phyloP scores from a whole-genome alignment of 2,888 invertebrate genomes.

The Perizoma flavofasciatum region DNA sequence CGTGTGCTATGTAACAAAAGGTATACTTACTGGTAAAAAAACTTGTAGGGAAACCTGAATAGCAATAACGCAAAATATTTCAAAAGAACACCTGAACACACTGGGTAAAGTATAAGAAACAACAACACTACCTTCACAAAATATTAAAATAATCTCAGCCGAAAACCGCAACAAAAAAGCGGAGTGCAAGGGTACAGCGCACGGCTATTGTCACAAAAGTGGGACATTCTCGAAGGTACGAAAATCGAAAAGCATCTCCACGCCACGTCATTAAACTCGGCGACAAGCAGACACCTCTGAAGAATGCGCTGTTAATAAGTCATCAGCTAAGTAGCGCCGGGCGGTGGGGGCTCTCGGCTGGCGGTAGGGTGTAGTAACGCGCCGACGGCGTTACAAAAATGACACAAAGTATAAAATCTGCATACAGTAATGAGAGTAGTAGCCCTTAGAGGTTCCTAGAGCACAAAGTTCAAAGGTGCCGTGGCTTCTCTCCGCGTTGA shows the following conservation, averaged over 20 bases:
- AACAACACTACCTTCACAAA: too few relatives aligned
- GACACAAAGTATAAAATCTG: conserved; percentile 82
- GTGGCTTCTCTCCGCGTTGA: conserved; percentile 52
- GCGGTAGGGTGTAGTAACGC: conserved; percentile 16
- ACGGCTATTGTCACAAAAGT: conserved; percentile 58
- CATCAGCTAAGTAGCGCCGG: conserved; percentile 81
- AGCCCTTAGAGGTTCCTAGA: conserved; percentile 70
- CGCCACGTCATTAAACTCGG: conserved; percentile 79
- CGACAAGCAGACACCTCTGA: conserved; percentile 81
- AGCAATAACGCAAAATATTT: too few relatives aligned
- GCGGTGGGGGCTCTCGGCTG: conserved; percentile 40
- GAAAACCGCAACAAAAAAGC: conserved; percentile 9
- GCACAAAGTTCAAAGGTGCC: conserved; percentile 70
- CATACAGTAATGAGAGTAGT: conserved; percentile 76
- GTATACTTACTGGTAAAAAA: too few relatives aligned
- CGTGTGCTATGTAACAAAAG: too few relatives aligned
- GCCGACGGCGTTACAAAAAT: conserved; percentile 74
- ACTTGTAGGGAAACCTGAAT: too few relatives aligned
- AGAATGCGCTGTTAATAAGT: conserved; percentile 84
- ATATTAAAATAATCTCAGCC: background rate
- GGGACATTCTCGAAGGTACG: conserved; percentile 68
- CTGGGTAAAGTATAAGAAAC: too few relatives aligned
- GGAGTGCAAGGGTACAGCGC: conserved; percentile 10
- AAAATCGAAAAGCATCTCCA: conserved; percentile 60
- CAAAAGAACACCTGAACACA: too few relatives aligned